Conservation (phyloP, 2,113 vertebrate species). For the Thalassarche chlororhynchos region DNA sequence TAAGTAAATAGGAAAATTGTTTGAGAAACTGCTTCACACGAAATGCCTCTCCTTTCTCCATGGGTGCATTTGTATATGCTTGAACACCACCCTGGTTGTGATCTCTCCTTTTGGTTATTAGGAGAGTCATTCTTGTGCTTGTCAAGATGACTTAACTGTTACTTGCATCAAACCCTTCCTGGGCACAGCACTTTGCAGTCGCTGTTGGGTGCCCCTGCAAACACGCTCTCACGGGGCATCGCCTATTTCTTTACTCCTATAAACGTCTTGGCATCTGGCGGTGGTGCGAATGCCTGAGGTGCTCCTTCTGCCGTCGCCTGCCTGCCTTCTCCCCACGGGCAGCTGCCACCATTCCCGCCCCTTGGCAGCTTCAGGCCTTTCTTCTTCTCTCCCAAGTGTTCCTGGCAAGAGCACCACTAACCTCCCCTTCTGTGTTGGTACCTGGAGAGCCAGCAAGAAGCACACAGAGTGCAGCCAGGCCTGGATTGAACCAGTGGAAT, state of each 20-base stretch:
- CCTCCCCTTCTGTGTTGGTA: background rate
- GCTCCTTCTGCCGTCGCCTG: background rate
- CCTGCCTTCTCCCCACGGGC: background rate
- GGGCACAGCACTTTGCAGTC: background rate
- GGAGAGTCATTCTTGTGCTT: background rate
- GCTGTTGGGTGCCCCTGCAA: background rate
- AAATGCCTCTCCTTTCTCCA: background rate
- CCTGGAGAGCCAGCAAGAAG: background rate
- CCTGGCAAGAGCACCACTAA: background rate
- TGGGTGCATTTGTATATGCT: rapidly evolving
- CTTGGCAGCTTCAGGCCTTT: background rate
- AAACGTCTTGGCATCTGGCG: background rate
- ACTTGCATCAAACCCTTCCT: background rate
- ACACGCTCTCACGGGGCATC: rapidly evolving
- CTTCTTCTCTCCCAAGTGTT: background rate
- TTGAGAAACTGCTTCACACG: background rate
- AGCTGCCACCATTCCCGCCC: background rate
- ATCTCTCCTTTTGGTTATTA: background rate
- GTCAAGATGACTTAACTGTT: background rate
- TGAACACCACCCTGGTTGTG: background rate
- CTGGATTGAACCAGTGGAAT: background rate
- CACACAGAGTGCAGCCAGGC: background rate
- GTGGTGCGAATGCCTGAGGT: background rate
- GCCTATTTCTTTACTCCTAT: background rate
- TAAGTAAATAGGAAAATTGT: background rate